Percentiles rank a stretch among this genome's conserved stretches.
These are phyloP conservation scores for Hanleya hanleyi DNA, from an alignment of 2,888 invertebrate genomes.

Conservation along the genomic window DNA sequence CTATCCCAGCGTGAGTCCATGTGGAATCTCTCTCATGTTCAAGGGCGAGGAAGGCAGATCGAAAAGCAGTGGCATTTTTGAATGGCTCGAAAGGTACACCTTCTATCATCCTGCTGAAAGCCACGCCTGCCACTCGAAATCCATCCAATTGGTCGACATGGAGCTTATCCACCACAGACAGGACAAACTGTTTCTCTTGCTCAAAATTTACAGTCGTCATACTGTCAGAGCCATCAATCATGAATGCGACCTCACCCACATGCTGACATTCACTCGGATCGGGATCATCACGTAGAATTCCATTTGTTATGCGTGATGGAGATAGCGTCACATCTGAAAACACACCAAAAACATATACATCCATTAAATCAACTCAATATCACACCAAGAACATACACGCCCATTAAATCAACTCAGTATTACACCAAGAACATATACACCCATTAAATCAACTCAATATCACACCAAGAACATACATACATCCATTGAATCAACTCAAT, in stretches of 20 bases:
- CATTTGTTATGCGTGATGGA: too few relatives aligned
- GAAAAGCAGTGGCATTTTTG: background rate
- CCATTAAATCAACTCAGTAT: too few relatives aligned
- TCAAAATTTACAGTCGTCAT: background rate
- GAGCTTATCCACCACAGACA: background rate
- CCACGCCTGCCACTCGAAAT: background rate
- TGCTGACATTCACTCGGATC: too few relatives aligned
- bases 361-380: too few relatives aligned
- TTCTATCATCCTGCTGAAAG: background rate
- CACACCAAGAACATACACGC: too few relatives aligned
- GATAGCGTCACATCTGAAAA: too few relatives aligned
- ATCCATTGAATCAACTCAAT: too few relatives aligned
- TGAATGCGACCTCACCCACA: background rate
- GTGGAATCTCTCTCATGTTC: background rate
- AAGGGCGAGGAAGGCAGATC: background rate
- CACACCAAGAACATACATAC: too few relatives aligned
- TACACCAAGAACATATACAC: too few relatives aligned
- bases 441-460: too few relatives aligned
- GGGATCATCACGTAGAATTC: too few relatives aligned
- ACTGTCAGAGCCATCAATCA: slow-evolving; percentile 3
- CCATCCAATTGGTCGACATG: background rate
- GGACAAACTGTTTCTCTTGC: background rate
- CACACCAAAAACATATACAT: too few relatives aligned
- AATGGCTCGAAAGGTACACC: background rate
- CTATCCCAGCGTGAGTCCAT: background rate